Base-by-base conservation (phyloP, 1,140 invertebrate species). In the Episyrphus balteatus region DNA sequence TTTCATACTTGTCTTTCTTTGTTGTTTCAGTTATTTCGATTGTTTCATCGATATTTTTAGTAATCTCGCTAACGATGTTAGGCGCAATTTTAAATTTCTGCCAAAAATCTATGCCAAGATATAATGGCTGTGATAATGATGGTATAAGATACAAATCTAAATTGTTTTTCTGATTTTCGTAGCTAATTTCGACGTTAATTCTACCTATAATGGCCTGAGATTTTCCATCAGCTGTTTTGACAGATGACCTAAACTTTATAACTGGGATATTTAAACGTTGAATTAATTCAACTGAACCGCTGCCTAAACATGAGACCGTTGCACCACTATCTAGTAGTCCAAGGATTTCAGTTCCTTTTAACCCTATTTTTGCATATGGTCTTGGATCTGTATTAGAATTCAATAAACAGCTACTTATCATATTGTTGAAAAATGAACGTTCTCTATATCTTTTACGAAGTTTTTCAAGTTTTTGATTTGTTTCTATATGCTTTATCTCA, bases 401-500 rank as follows among this genome's bases (percentile, higher is more conserved):
- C 37, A 15, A 12, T 15, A 36, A 36, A 45, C n/a, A 13, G 14
- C 12, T 5, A 37, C 17, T 11, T 31, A 18, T 18, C n/a, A n/a
- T n/a, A n/a, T n/a, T n/a, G n/a, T n/a, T n/a, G n/a, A n/a, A n/a
- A n/a, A n/a, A 36, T 26, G 13, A n/a, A n/a, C n/a, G 44, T 15
- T n/a, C 37, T 45, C 19, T 19, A 36, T 45, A 37, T 19, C n/a
- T 36, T 26, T 37, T 36, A 18, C 44, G 44, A 44, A 26, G 21
- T 5, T n/a, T 26, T 8, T 14, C 15, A 17, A 45, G 37, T 37
- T 17, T 45, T 38, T 17, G 11, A 26, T n/a, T n/a, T n/a, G n/a
- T 10, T 45, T 34, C 14, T 17, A 9, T 34, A 15, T 10, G 14
- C 49, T 9, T 31, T 31, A 21, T 48, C 56, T 58, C 13, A 11